phyloP scores from a whole-genome alignment of 2,888 invertebrate genomes.

The Capitulum mitella region DNA sequence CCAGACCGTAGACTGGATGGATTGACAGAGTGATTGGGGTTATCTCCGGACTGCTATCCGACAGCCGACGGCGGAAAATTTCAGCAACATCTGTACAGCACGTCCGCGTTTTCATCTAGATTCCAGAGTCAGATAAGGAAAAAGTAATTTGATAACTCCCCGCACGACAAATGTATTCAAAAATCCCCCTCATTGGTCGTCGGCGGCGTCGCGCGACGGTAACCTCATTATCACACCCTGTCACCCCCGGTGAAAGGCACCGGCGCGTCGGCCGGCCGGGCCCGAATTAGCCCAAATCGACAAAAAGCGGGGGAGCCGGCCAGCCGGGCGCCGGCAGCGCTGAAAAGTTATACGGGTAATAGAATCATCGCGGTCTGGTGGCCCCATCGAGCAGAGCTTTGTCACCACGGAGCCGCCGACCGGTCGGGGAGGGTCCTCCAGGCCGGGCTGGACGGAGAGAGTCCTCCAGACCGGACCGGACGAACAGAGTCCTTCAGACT shows the following conservation, averaged over 20 bases:
- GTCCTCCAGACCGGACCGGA: no score
- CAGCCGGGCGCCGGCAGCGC: neutral
- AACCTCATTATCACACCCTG: constrained; percentile 26
- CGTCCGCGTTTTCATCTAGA: constrained; percentile 14
- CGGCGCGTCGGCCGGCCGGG: neutral
- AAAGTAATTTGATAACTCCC: constrained; percentile 26
- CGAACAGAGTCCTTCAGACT: no score
- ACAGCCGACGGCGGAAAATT: neutral
- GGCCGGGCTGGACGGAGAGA: no score
- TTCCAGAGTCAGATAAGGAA: constrained; percentile 6
- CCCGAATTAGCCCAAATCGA: constrained; percentile 24
- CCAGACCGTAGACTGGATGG: no score
- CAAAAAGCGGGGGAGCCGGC: constrained; percentile 6
- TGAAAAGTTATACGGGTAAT: constrained; percentile 23
- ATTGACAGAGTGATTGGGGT: no score
- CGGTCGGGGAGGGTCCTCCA: neutral
- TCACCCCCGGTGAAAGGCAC: constrained; percentile 19
- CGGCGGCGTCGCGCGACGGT: neutral
- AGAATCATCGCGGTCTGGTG: neutral
- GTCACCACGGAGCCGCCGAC: neutral
- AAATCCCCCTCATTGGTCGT: constrained; percentile 23
- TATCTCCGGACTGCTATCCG: no score
- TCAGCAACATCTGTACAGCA: neutral
- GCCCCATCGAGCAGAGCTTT: neutral
- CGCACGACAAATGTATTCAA: constrained; percentile 27